Base-by-base conservation (phyloP, 2,113 vertebrate species). In the Sclerurus mexicanus region DNA sequence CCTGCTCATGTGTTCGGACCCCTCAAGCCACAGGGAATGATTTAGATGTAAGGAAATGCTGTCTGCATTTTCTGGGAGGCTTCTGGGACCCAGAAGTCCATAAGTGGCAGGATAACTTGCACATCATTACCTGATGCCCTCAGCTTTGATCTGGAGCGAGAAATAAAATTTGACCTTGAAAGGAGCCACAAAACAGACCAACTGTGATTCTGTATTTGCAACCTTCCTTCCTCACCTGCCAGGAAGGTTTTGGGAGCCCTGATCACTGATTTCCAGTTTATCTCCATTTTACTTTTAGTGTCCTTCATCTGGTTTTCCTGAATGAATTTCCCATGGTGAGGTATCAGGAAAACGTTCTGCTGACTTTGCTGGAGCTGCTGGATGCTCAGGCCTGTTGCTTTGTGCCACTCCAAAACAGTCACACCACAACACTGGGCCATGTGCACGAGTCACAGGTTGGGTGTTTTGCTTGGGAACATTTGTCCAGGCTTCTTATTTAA, bases 21-120 rank as follows among this genome's bases (percentile, higher is more conserved):
- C 0, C 1, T 27, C 0, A 0, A 66, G 33, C 20, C n/a, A 33
- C 56, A 6, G 3, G 37, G 42, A 42, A 74, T 8, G 8, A n/a
- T 19, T 14, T 2, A 3, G 50, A 50, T 2, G 10, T 6, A 9
- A 53, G 23, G n/a, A 72, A 79, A 66, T 6, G 4, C 62, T 19
- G 33, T 33, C 23, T 55, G 44, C 24, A 79, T 28, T 67, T 35
- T 5, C 24, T 1, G 4, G 28, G 59, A 52, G 10, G 12, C 30
- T 89, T 50, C 50, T 56, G 40, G 16, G n/a, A 12, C 21, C 35
- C 60, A 74, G 44, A 14, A 19, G 7, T 23, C 37, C 7, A 1
- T 2, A 39, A 23, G 18, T 17, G 14, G 5, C 30, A 52, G 75
- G 20, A 18, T 22, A 68, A 59, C 13, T 46, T 67, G 49, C 3